These are phyloP conservation scores for Parapsyche elsis DNA, from an alignment of 1,140 invertebrate species.

Conservation along the genomic window DNA sequence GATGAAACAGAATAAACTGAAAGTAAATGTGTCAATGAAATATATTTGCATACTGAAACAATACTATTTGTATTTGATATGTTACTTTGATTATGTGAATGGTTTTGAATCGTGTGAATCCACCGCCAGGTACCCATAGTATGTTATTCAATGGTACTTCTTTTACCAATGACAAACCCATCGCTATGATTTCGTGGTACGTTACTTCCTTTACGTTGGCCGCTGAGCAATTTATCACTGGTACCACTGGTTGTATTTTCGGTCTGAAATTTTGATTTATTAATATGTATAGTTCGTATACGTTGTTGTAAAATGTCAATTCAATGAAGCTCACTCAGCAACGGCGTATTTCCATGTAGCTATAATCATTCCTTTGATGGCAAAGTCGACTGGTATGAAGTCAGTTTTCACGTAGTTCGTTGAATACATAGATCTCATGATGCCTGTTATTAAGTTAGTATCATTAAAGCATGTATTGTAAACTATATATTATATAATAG, in stretches of 20 bases:
- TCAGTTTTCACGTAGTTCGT: constrained; percentile 75
- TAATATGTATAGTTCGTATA: background rate
- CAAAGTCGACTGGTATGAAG: constrained; percentile 88
- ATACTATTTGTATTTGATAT: background rate
- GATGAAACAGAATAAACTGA: constrained; percentile 72
- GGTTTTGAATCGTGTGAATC: constrained; percentile 64
- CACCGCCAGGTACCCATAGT: constrained; percentile 74
- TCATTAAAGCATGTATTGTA: constrained; percentile 36
- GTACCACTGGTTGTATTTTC: constrained; percentile 57
- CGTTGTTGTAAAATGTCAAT: background rate
- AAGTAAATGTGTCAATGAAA: constrained; percentile 50
- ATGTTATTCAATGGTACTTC: constrained; percentile 74
- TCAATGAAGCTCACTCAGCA: constrained; percentile 64
- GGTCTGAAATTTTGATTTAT: constrained; percentile 3
- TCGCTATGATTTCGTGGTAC: constrained; percentile 69
- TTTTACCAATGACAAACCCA: constrained; percentile 66
- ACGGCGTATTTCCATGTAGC: constrained; percentile 79
- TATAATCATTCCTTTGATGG: constrained; percentile 83
- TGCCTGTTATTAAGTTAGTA: constrained; percentile 64
- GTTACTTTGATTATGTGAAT: constrained; percentile 68
- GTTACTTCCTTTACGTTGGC: constrained; percentile 76
- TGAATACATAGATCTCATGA: constrained; percentile 79
- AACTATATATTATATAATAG: constrained; percentile 16
- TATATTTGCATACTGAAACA: background rate
- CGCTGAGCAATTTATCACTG: constrained; percentile 77